A percentile compares a stretch with the other conserved stretches of the same genome.
Conservation (phyloP, 1,140 invertebrate species). For the Homarus americanus region DNA sequence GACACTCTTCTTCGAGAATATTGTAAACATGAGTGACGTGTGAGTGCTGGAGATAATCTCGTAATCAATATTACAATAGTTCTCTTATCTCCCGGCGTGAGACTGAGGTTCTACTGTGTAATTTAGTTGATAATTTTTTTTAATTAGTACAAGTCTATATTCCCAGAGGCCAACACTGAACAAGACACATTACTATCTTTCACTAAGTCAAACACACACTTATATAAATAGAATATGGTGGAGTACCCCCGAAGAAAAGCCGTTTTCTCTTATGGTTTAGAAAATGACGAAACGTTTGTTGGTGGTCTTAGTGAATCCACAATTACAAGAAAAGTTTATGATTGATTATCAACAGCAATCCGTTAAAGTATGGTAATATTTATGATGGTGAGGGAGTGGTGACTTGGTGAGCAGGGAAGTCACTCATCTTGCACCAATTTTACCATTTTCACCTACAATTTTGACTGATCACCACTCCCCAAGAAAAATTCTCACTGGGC, state of each 20-base stretch:
- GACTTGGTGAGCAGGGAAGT: neutral
- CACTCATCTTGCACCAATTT: neutral
- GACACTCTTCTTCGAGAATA: neutral
- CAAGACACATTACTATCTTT: conserved; percentile 1
- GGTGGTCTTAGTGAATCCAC: conserved; percentile 48
- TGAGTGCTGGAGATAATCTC: neutral
- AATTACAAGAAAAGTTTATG: conserved; percentile 44
- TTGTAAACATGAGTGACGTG: neutral
- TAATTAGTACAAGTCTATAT: neutral
- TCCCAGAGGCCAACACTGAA: neutral
- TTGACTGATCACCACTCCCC: neutral
- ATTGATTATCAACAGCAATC: conserved; percentile 65
- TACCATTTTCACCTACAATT: neutral
- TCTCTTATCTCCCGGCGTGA: neutral
- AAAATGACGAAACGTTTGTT: conserved; percentile 40
- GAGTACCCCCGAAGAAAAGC: neutral
- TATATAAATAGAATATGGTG: neutral
- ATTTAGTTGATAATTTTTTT: too few relatives aligned
- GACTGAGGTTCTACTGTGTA: neutral
- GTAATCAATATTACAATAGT: too few relatives aligned
- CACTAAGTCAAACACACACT: conserved; percentile 1
- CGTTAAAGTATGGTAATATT: neutral
- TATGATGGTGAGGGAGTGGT: neutral
- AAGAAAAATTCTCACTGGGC: neutral
- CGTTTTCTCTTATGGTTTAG: neutral